phyloP scores from a whole-genome alignment of 2,888 invertebrate species.

The Leptura quadrifasciata region DNA sequence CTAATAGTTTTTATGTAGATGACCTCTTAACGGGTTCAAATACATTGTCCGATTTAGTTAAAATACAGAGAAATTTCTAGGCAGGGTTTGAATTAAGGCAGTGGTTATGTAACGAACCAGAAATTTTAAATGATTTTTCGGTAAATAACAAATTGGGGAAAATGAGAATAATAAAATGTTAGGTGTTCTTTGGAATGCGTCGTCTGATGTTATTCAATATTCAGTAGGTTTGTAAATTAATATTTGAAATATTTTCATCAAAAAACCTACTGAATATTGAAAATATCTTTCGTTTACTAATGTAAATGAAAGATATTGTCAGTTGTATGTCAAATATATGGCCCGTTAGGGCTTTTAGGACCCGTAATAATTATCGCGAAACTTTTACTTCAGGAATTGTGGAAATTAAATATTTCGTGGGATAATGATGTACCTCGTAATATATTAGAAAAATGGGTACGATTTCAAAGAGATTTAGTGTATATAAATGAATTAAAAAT shows the following conservation, averaged over 20 bases:
- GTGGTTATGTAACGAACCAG: slow-evolving; percentile 2
- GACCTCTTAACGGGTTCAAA: background rate
- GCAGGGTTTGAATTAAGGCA: background rate
- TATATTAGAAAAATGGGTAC: slow-evolving; percentile 18
- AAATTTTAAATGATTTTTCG: background rate
- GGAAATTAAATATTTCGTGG: slow-evolving; percentile 44
- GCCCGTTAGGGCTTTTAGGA: slow-evolving; percentile 43
- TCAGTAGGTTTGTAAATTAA: slow-evolving; percentile 9
- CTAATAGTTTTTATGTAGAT: slow-evolving; percentile 3
- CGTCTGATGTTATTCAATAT: slow-evolving; percentile 34
- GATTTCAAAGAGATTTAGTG: slow-evolving; percentile 25
- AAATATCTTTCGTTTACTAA: too few relatives aligned
- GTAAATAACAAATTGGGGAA: slow-evolving; percentile 4
- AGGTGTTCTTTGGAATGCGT: slow-evolving; percentile 35
- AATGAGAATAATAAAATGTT: slow-evolving; percentile 32
- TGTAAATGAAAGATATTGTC: slow-evolving; percentile 41
- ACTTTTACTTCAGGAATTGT: slow-evolving; percentile 41
- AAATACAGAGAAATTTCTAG: background rate
- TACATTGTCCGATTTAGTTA: background rate
- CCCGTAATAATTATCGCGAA: slow-evolving; percentile 40
- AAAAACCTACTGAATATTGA: too few relatives aligned
- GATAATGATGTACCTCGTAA: slow-evolving; percentile 36
- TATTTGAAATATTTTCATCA: slow-evolving; percentile 17
- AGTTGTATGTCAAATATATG: slow-evolving; percentile 41
- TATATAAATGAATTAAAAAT: slow-evolving; percentile 29